phyloP scores from a whole-genome alignment of 1,140 invertebrate species.

The Hylaeus volcanicus region DNA sequence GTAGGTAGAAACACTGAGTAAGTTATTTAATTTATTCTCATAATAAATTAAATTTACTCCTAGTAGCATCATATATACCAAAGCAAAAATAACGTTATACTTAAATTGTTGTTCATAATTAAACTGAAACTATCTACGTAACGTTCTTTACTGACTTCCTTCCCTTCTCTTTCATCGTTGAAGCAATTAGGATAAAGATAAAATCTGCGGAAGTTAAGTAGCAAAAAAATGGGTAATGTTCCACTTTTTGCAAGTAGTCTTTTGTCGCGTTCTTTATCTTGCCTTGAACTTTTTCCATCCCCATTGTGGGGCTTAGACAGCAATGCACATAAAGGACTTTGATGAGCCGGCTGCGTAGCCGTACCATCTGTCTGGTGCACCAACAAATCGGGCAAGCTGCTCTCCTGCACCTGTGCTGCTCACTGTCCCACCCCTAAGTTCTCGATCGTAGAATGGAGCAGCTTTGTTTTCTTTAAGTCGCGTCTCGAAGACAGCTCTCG shows the following conservation, averaged over 20 bases:
- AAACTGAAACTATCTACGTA: not conserved
- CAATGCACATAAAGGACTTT: slow-evolving; percentile 45
- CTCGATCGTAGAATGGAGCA: slow-evolving; percentile 62
- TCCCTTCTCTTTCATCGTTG: not conserved
- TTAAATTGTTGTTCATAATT: not conserved
- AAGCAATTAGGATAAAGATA: not conserved
- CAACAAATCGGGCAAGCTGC: slow-evolving; percentile 57
- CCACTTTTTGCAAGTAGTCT: not conserved
- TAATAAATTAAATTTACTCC: too few relatives aligned
- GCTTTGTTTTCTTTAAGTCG: slow-evolving; percentile 60
- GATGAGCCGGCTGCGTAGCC: slow-evolving; percentile 60
- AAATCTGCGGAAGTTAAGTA: too few relatives aligned
- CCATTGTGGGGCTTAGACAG: slow-evolving; percentile 2
- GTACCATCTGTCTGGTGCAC: slow-evolving; percentile 58
- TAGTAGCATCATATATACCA: too few relatives aligned
- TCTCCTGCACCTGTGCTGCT: slow-evolving; percentile 67
- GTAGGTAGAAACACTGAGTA: too few relatives aligned
- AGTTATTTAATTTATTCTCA: too few relatives aligned
- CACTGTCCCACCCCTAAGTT: slow-evolving; percentile 41
- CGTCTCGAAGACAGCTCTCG: slow-evolving; percentile 25
- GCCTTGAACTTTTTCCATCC: not conserved
- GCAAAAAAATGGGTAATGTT: not conserved
- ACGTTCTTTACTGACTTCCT: not conserved
- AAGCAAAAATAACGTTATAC: too few relatives aligned
- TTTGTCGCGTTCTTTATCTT: too few relatives aligned